Conservation (phyloP, 2,113 vertebrate genomes). For the Tonatia bakeri region DNA sequence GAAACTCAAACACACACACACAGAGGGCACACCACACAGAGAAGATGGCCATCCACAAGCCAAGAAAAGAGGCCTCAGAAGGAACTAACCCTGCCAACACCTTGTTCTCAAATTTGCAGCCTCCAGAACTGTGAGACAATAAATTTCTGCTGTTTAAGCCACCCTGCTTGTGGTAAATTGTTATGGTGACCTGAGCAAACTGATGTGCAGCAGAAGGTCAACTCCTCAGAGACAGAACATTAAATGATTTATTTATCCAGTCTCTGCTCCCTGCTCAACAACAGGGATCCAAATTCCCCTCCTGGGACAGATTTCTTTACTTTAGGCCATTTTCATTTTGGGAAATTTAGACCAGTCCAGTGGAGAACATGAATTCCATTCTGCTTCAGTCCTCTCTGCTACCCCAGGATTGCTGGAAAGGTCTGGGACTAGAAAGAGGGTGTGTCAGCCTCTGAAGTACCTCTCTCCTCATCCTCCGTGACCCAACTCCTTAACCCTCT, state of each 20-base stretch:
- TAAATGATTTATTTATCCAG: not conserved
- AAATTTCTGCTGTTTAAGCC: not conserved
- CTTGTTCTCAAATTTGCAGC: not conserved
- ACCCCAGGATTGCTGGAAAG: not conserved
- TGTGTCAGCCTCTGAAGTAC: not conserved
- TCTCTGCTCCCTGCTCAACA: not conserved
- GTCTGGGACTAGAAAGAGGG: not conserved
- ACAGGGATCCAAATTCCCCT: not conserved
- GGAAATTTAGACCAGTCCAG: not conserved
- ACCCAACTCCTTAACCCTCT: not conserved
- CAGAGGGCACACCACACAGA: not conserved
- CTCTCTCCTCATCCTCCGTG: too few species aligned
- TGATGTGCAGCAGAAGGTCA: not conserved
- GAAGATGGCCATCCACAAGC: not conserved
- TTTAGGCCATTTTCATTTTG: not conserved
- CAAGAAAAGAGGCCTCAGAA: not conserved
- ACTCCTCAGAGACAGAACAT: not conserved
- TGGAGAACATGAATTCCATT: not conserved
- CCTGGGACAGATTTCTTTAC: not conserved
- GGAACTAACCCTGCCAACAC: not conserved
- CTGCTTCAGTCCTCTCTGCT: not conserved
- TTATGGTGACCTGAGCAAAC: fast-evolving
- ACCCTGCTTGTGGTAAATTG: fast-evolving
- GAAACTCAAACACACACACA: too few species aligned
- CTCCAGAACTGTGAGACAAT: not conserved